Conservation (phyloP, 2,797 vertebrate genomes). For the Aplochiton taeniatus region DNA sequence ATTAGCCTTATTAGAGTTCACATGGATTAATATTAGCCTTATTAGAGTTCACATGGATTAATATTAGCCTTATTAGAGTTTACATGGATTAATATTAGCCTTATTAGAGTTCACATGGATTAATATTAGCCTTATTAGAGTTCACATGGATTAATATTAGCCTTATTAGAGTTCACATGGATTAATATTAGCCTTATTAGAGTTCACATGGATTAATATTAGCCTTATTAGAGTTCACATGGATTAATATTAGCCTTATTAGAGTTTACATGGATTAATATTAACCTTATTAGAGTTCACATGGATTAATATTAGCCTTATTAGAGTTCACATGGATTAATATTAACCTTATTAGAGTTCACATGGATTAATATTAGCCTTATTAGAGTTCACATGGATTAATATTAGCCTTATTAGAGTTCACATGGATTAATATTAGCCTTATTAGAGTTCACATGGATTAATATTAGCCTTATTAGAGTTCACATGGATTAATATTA, state of each 20-base stretch:
- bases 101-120: no score
- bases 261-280: not conserved
- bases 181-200: no score
- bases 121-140: slow-evolving; percentile 7
- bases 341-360: no score
- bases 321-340: not conserved
- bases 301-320: slow-evolving; percentile 11
- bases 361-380: no score
- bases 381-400: no score
- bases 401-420: slow-evolving; percentile 9
- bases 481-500: not conserved
- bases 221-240: slow-evolving; percentile 5
- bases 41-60: not conserved
- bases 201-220: not conserved
- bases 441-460: not conserved
- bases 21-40: slow-evolving; percentile 12
- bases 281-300: no score
- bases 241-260: not conserved
- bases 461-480: no score
- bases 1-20: no score
- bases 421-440: not conserved
- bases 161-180: not conserved
- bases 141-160: not conserved
- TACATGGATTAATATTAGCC: no score
- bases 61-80: no score